A percentile compares a stretch with the other conserved stretches of the same genome.
These are phyloP conservation scores for Chaetodon trifascialis DNA, from an alignment of 2,113 vertebrate species.

Conservation along the genomic window DNA sequence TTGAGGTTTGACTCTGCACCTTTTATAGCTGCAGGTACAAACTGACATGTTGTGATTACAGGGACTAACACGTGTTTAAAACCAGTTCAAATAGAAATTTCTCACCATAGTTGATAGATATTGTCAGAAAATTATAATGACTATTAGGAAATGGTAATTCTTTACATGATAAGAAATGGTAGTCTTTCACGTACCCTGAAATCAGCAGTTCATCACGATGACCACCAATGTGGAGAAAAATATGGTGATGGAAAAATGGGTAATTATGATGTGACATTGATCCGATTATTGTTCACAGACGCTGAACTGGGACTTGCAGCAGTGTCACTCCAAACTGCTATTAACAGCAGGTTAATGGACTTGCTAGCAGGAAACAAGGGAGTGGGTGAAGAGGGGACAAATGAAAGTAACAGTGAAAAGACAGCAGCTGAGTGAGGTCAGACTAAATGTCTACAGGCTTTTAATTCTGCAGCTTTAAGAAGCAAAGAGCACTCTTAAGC, in stretches of 20 bases:
- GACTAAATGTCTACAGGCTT: conserved; percentile 39
- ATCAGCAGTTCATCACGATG: neutral
- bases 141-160: neutral
- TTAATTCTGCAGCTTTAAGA: conserved; percentile 32
- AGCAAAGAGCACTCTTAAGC: conserved; percentile 12
- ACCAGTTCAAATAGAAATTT: neutral
- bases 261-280: conserved; percentile 2
- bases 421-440: conserved; percentile 49
- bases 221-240: neutral
- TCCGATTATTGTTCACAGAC: conserved; percentile 25
- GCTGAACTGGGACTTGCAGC: conserved; percentile 17
- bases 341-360: conserved; percentile 49
- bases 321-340: conserved; percentile 15
- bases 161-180: neutral
- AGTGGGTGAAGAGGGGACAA: conserved; percentile 2
- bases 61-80: neutral
- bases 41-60: neutral
- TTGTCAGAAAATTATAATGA: neutral
- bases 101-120: neutral
- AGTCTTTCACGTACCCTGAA: neutral
- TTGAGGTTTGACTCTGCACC: conserved; percentile 11
- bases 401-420: conserved; percentile 47
- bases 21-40: conserved; percentile 8
- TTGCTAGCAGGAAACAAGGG: conserved; percentile 25
- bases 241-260: neutral